Evolutionary conservation across 2,797 vertebrate species (phyloP).

Genomic region (Rousettus madagascariensis): DNA sequence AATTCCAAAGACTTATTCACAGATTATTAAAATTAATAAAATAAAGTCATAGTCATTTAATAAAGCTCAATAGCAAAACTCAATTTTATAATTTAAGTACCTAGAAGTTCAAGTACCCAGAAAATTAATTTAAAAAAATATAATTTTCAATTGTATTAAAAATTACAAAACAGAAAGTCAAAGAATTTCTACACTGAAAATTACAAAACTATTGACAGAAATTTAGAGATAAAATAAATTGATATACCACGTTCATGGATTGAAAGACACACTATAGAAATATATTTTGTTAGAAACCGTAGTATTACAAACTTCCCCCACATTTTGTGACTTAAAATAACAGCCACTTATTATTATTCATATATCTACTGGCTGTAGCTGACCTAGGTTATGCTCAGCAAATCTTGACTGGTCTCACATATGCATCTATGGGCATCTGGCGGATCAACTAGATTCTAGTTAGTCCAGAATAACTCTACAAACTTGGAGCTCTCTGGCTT

Average conservation of each 20-base stretch:
- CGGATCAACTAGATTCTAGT: not conserved
- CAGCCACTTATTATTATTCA: not conserved
- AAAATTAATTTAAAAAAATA: not conserved
- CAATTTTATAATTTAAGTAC: not conserved
- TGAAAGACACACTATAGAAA: not conserved
- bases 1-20: not conserved
- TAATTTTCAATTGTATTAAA: not conserved
- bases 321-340: not conserved
- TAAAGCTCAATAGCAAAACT: not conserved
- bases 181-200: not conserved
- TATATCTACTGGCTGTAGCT: not conserved
- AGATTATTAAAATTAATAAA: not conserved
- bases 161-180: conserved; percentile 16
- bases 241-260: not conserved
- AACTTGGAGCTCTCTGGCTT: not conserved
- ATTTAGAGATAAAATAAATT: not conserved
- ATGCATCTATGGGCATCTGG: not conserved
- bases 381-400: not conserved
- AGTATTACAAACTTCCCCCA: not conserved
- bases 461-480: not conserved
- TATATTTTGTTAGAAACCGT: not conserved
- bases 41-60: not conserved
- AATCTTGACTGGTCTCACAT: not conserved
- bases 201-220: not conserved
- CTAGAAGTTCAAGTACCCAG: not conserved